Conservation (phyloP, 1,140 invertebrate genomes). For the Lucilia sericata region DNA sequence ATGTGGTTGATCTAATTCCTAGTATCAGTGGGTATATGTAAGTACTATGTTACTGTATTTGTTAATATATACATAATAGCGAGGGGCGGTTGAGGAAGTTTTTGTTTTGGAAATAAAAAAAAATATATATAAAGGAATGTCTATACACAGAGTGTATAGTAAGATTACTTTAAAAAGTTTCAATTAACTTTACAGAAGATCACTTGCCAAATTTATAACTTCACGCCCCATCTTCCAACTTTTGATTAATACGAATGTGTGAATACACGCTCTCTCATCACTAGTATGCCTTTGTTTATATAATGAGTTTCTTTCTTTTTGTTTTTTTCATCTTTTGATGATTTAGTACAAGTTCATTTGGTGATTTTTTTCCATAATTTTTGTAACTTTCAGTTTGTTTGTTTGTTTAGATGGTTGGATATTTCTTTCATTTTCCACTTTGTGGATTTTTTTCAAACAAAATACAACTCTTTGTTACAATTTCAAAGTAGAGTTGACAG, state of each 20-base stretch:
- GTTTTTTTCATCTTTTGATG: not conserved
- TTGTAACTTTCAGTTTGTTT: not conserved
- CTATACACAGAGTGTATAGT: too few species aligned
- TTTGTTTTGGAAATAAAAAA: too few species aligned
- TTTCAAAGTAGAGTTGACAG: conserved; percentile 16
- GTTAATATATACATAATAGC: too few species aligned
- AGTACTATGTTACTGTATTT: too few species aligned
- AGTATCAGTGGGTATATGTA: not conserved
- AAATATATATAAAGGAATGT: too few species aligned
- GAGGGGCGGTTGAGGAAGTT: too few species aligned
- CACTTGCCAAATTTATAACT: too few species aligned
- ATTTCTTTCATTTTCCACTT: not conserved
- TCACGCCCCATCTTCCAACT: not conserved
- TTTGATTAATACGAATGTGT: conserved; percentile 1
- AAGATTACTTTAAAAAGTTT: too few species aligned
- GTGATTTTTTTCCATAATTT: not conserved
- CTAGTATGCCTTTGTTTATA: not conserved
- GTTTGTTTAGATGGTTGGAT: not conserved
- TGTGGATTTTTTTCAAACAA: not conserved
- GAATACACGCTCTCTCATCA: not conserved
- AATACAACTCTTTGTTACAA: conserved; percentile 24
- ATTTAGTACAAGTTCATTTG: conserved; percentile 12
- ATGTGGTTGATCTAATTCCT: not conserved
- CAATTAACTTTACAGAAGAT: too few species aligned
- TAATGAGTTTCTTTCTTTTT: not conserved